Evolutionary conservation across 1,140 invertebrate species (phyloP), one percentile per base, ranked within the genome.

Genomic region (Zaprionus davidi): DNA sequence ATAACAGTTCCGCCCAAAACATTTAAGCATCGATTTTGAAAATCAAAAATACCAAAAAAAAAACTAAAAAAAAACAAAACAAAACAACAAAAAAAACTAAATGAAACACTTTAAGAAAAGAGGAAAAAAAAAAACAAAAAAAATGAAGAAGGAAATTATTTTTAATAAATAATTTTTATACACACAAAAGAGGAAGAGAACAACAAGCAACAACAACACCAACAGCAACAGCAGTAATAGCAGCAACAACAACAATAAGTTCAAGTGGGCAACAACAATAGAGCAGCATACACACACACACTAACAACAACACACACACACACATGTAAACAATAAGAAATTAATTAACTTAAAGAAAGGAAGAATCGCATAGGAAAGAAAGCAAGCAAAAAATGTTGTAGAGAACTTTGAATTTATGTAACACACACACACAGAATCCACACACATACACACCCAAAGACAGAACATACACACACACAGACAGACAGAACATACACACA

Each of bases 11-110:
- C 86, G 87, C 87, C 86, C 87, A 87, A 34, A 34, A 91, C 75
- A 91, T 80, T 76, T 88, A 82, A 76, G 77, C 82, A 90, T 91
- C 86, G 86, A 90, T 91, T 86, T 91, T 87, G 78, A 91, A 87
- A 91, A 91, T 88, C 81, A 90, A 80, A 58, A 69, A 63, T 65
- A 63, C 46, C 62, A 57, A 53, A 38, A 53, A 58, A 77, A 68
- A 68, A 77, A 28, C 22, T 24, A 58, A 44, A 34, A 15, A 58
- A 44, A 59, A 62, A 57, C 41, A 59, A 65, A 34, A 64, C 24
- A 58, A 66, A 58, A 72, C 5, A 68, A n/a, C 44, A 57, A 67
- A n/a, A 75, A 59, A 62, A 15, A 67, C n/a, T 56, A 56, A 28
- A 55, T 66, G 36, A 66, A 67, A 41, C 57, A 58, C 46, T 60